Base-by-base conservation (phyloP, 1,140 invertebrate genomes). In the Gonatopus flavifemur region DNA sequence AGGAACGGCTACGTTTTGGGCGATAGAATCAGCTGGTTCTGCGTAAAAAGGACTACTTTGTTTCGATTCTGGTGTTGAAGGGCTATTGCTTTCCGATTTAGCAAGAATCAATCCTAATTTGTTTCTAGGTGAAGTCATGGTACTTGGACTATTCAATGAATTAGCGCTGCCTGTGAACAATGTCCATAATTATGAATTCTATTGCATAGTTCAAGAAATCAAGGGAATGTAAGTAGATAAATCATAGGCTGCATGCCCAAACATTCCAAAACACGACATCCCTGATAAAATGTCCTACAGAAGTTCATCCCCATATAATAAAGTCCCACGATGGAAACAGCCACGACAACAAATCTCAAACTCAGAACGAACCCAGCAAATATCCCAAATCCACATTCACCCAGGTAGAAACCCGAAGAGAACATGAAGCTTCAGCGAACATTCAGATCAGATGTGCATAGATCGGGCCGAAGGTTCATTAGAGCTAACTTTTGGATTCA, bases 11-110 rank as follows among this genome's bases (percentile, higher is more conserved):
- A 66, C 71, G 35, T 64, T 75, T 55, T 82, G 81, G 24, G 76
- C 80, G 32, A 96, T 81, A 13, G 91, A 87, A 80, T 95, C 93
- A 7, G 92, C 91, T 28, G 93, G 93, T 76, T 95, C 93, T 2
- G 91, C 90, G 71, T 96, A 96, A 60, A 94, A 93, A 0, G 93
- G 92, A 70, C 91, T 94, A 9, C 85, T 86, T 63, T 89, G 84
- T 57, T 88, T 86, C 16, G 76, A 74, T 20, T 77, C 74, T 3
- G 74, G 67, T 0, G 70, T 77, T 44, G 65, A 57, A 1, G 70
- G 75, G 21, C 73, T 76, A 28, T 72, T 77, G 51, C 59, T 70
- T 24, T 69, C 74, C 0, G 73, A 76, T 24, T 70, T 72, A 2
- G 70, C 58, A 7, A 80, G 46, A 42, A 72, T 66, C 9, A 79